A percentile compares a stretch with the other conserved stretches of the same genome.
These are phyloP conservation scores for Oreotrochilus melanogaster DNA, from an alignment of 2,113 vertebrate species.

Conservation along the genomic window DNA sequence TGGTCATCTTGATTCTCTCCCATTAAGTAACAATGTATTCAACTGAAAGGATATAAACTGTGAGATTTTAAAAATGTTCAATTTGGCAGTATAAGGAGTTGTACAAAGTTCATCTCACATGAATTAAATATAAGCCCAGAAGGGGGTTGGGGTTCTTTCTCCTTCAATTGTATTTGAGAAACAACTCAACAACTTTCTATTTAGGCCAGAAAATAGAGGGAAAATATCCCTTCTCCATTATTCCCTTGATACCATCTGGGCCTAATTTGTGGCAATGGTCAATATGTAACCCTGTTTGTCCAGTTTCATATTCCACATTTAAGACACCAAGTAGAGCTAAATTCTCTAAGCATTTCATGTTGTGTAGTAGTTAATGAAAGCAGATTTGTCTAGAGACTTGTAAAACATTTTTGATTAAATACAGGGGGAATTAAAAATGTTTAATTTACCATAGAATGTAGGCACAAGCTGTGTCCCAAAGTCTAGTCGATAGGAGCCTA, in stretches of 20 bases:
- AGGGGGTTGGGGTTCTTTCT: rapidly evolving
- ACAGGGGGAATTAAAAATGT: neutral
- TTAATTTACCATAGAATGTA: neutral
- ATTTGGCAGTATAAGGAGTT: neutral
- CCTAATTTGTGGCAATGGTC: too few relatives aligned
- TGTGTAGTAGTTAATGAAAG: neutral
- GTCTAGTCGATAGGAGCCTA: neutral
- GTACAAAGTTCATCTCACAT: neutral
- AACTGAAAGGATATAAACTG: neutral
- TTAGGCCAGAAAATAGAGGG: neutral
- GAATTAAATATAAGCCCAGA: neutral
- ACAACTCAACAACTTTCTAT: neutral
- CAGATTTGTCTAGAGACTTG: neutral
- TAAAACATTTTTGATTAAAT: neutral
- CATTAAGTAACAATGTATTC: neutral
- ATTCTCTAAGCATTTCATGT: neutral
- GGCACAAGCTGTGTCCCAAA: neutral
- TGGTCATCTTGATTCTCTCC: neutral
- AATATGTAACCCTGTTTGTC: neutral
- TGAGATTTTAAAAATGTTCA: neutral
- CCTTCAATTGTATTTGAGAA: neutral
- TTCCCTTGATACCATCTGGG: neutral
- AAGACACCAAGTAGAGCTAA: neutral
- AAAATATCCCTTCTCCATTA: neutral
- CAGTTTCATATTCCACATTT: neutral